Evolutionary conservation across 2,888 invertebrate genomes (phyloP).

Genomic region (Mimumesa dahlbomi): DNA sequence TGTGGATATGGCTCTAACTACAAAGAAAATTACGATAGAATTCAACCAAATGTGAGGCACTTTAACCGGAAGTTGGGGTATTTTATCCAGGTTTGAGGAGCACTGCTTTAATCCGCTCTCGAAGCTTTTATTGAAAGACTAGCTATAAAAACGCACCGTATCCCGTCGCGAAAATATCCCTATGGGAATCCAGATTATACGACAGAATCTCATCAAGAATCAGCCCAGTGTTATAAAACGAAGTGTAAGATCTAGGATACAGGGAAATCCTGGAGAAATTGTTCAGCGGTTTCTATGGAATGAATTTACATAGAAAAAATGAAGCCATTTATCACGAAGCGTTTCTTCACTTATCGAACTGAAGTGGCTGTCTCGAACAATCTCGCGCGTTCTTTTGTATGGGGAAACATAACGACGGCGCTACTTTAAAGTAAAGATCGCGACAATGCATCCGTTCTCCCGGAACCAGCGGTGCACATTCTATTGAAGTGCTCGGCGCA

Average conservation of each 20-base stretch:
- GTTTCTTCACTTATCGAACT: constrained; percentile 1
- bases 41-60: too few species aligned
- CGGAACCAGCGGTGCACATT: not conserved
- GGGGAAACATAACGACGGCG: not conserved
- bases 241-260: constrained; percentile 12
- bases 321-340: constrained; percentile 19
- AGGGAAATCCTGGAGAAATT: not conserved
- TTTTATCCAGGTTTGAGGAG: too few species aligned
- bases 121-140: constrained; percentile 25
- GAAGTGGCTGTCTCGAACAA: not conserved
- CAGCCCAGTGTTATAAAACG: constrained; percentile 28
- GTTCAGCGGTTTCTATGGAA: not conserved
- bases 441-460: not conserved
- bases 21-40: too few species aligned
- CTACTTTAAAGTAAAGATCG: not conserved
- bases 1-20: too few species aligned
- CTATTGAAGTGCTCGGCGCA: not conserved
- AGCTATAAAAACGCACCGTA: constrained; percentile 10
- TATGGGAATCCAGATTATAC: constrained; percentile 25
- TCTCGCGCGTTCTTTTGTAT: not conserved
- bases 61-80: too few species aligned
- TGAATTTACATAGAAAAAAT: constrained; percentile 43
- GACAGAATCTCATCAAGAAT: constrained; percentile 24
- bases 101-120: too few species aligned
- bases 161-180: constrained; percentile 4